Conservation (phyloP, 2,888 invertebrate species). For the Steinernema carpocapsae region DNA sequence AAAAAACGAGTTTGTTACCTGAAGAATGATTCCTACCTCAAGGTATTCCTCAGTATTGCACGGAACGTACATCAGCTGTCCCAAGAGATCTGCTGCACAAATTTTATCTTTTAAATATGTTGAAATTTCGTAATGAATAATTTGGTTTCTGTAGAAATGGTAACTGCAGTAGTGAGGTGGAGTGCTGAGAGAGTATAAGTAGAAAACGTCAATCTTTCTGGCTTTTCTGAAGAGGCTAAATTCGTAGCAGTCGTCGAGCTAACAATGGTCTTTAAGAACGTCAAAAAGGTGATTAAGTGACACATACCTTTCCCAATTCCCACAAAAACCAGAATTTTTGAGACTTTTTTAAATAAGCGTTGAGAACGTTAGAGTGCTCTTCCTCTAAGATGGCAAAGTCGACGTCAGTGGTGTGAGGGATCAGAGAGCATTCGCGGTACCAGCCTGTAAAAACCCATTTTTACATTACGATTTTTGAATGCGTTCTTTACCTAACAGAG, state of each 20-base stretch:
- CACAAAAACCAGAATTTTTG: neutral
- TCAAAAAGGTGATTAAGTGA: neutral
- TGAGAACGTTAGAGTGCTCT: too few relatives aligned
- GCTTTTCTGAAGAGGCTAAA: too few relatives aligned
- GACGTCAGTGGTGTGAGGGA: conserved; percentile 40
- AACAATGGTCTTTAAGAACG: too few relatives aligned
- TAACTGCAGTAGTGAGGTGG: neutral
- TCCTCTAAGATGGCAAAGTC: conserved; percentile 37
- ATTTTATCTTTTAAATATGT: neutral
- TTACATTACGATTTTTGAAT: neutral
- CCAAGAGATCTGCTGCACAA: conserved; percentile 14
- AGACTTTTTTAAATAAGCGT: neutral
- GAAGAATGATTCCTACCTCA: neutral
- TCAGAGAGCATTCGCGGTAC: conserved; percentile 45
- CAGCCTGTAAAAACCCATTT: conserved; percentile 36
- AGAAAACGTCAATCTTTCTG: too few relatives aligned
- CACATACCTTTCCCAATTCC: neutral
- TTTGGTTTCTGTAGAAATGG: neutral
- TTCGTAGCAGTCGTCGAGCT: too few relatives aligned
- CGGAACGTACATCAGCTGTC: neutral
- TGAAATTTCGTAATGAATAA: neutral
- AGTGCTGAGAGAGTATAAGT: too few relatives aligned
- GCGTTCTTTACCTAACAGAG: neutral
- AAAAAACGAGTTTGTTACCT: too few relatives aligned
- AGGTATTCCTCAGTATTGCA: neutral